phyloP scores from a whole-genome alignment of 2,888 invertebrate genomes.

The Caenorhabditis imperialis region DNA sequence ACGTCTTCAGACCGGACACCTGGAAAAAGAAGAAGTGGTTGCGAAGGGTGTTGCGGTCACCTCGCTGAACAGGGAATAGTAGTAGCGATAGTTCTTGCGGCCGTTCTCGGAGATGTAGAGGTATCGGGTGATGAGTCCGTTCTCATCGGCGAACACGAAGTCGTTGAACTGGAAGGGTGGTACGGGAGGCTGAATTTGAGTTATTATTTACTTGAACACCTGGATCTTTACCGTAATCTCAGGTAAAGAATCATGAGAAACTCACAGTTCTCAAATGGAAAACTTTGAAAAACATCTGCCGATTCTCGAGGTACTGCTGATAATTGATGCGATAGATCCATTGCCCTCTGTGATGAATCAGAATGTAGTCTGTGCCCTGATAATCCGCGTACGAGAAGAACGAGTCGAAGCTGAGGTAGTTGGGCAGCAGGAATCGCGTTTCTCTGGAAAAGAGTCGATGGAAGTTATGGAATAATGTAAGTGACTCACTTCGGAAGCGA shows the following conservation, averaged over 20 bases:
- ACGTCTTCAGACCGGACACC: constrained; percentile 25
- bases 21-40: constrained; percentile 1
- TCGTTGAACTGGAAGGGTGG: background rate
- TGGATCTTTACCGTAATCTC: too few relatives aligned
- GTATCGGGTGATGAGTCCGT: constrained; percentile 27
- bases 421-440: constrained; percentile 11
- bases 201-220: background rate
- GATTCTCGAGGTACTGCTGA: constrained; percentile 11
- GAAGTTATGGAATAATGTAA: background rate
- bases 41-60: background rate
- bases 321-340: constrained; percentile 42
- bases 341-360: constrained; percentile 30
- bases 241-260: background rate
- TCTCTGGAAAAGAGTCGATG: constrained; percentile 16
- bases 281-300: constrained; percentile 39
- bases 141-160: constrained; percentile 33
- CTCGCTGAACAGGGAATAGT: constrained; percentile 38
- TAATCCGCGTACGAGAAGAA: constrained; percentile 30
- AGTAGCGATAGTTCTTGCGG: constrained; percentile 4
- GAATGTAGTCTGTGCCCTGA: constrained; percentile 17
- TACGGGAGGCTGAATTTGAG: constrained; percentile 8
- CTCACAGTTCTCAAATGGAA: constrained; percentile 28
- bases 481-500: background rate
- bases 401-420: constrained; percentile 25
- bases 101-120: background rate